These are phyloP conservation scores for Spinibarbus caldwelli DNA, from an alignment of 2,797 vertebrate species.

Conservation along the genomic window DNA sequence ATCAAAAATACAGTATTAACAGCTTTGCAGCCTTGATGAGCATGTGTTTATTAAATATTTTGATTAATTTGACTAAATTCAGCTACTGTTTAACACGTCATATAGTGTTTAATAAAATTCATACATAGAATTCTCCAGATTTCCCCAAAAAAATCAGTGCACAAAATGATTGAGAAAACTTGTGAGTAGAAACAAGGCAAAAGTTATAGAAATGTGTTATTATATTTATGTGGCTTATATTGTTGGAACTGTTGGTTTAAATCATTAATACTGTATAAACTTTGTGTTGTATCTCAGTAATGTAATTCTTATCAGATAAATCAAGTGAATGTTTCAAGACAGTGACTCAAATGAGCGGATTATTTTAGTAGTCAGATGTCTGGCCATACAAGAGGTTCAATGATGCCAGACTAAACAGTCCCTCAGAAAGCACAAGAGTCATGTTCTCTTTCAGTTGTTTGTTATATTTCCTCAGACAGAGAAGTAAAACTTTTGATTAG, in stretches of 20 bases:
- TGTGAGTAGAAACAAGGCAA: neutral
- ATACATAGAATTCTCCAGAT: neutral
- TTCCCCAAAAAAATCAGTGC: neutral
- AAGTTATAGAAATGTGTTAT: neutral
- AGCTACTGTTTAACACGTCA: neutral
- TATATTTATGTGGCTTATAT: neutral
- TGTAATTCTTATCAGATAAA: neutral
- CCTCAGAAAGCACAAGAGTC: neutral
- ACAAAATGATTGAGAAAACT: neutral
- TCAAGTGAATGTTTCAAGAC: neutral
- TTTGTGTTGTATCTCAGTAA: slow-evolving; percentile 2
- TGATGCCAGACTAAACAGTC: slow-evolving; percentile 2
- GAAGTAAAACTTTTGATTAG: slow-evolving; percentile 20
- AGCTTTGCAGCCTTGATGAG: neutral
- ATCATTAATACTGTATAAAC: slow-evolving; percentile 1
- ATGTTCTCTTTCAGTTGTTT: neutral
- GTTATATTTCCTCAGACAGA: slow-evolving; percentile 5
- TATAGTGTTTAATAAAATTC: neutral
- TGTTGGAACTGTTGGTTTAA: neutral
- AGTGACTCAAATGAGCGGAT: neutral
- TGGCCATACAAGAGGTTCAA: neutral
- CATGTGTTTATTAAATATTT: neutral
- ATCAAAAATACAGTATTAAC: neutral
- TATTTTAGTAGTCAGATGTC: neutral
- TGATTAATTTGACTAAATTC: neutral